Evolutionary conservation across 1,140 invertebrate genomes (phyloP), one percentile per base, ranked within the genome.

Genomic region (Heliconius nattereri): DNA sequence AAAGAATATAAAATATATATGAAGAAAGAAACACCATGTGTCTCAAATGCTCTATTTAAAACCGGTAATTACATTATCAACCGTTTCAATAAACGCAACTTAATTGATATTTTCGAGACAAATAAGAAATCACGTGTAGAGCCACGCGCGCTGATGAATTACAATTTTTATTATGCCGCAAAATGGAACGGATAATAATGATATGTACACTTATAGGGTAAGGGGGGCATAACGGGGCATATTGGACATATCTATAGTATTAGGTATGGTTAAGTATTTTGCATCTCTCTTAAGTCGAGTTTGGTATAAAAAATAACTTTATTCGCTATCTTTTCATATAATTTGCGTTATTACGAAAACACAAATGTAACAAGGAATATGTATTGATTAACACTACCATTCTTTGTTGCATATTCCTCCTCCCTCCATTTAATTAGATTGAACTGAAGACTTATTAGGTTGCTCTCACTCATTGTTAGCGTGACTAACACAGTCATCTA

Each of bases 101-200:
- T 66, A 66, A 66, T 66, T 66, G 60, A 66, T 16, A 66, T 66
- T 66, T 66, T 66, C 26, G 26, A 66, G n/a, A 66, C 60, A 26
- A 66, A 66, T 66, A 29, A 66, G 26, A 29, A 29, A 52, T 74
- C 73, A 76, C 75, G 75, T 76, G 26, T 57, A 26, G 35, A 6
- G 75, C 35, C 75, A 70, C 29, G 75, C 37, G 75, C 23, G 26
- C 7, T 11, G 2, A 26, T 29, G 60, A 66, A 29, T 66, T 29
- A 60, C 23, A 26, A 29, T 13, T 66, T 66, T 66, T 35, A 35
- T 66, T 66, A 13, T 66, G 0, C 60, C 11, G 16, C 23, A 26
- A 13, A 26, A 66, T 29, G 26, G 26, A 26, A 66, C 11, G 2
- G 9, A 3, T 2, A 13, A 26, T 60, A n/a, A n/a, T n/a, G 20